These are phyloP conservation scores for Chionis minor DNA, from an alignment of 2,113 vertebrate genomes.

Conservation along the genomic window DNA sequence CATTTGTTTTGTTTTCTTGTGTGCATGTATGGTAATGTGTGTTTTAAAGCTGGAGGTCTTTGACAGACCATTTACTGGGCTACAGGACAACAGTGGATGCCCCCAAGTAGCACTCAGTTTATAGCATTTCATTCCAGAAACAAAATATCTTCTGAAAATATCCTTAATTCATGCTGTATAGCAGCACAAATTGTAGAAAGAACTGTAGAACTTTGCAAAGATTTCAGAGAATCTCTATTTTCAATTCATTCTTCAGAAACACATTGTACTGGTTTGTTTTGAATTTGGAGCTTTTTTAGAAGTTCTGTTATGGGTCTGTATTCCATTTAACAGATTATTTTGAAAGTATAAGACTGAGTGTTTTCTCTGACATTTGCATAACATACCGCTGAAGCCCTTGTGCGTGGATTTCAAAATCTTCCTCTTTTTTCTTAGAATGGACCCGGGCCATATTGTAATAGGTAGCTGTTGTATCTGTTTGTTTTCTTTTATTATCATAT, in stretches of 20 bases:
- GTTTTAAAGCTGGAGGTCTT: neutral
- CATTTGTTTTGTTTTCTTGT: neutral
- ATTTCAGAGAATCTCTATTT: neutral
- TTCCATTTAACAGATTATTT: neutral
- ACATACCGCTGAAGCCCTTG: neutral
- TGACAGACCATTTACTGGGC: neutral
- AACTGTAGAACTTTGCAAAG: neutral
- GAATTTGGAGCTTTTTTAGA: neutral
- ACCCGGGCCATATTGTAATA: neutral
- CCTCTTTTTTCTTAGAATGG: neutral
- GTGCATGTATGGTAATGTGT: neutral
- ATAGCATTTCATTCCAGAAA: neutral
- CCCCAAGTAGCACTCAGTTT: neutral
- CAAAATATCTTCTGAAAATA: neutral
- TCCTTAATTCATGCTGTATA: neutral
- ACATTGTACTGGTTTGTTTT: neutral
- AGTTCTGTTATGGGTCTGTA: neutral
- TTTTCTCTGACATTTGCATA: neutral
- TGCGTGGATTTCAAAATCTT: neutral
- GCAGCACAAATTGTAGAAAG: neutral
- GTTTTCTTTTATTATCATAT: neutral
- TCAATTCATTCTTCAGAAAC: neutral
- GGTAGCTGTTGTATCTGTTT: neutral
- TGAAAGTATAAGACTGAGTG: neutral
- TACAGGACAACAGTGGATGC: neutral